Evolutionary conservation across 1,140 invertebrate species (phyloP).

Genomic region (Drosophila burlai): DNA sequence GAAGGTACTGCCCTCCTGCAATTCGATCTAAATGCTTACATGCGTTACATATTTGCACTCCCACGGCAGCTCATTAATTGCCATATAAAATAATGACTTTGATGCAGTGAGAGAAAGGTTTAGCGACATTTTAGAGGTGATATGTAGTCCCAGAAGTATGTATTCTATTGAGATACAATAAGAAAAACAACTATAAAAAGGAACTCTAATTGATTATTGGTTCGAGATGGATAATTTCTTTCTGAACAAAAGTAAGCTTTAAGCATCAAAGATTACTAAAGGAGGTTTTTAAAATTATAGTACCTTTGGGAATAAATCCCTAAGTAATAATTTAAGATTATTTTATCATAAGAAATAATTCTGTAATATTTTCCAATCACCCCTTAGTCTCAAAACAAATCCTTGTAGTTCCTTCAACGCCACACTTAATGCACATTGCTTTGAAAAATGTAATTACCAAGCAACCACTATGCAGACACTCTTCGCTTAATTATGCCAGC

Average conservation of each 20-base stretch:
- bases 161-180: not conserved
- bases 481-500: slow-evolving; percentile 19
- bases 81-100: slow-evolving; percentile 70
- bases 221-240: not conserved
- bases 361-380: not conserved
- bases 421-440: not conserved
- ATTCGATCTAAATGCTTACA: slow-evolving; percentile 56
- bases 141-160: not conserved
- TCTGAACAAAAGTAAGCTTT: not conserved
- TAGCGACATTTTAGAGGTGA: not conserved
- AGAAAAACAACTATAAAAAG: not conserved
- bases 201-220: not conserved
- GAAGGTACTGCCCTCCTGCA: slow-evolving; percentile 14
- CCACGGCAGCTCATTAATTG: slow-evolving; percentile 75
- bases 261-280: not conserved
- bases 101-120: slow-evolving; percentile 25
- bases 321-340: too few species aligned
- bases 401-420: not conserved
- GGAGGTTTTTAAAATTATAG: too few species aligned
- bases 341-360: not conserved
- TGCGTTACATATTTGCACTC: slow-evolving; percentile 64
- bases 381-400: not conserved
- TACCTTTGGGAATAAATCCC: too few species aligned
- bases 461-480: slow-evolving; percentile 1
- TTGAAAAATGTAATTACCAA: slow-evolving; percentile 5